These are phyloP conservation scores for Scleropages formosus DNA, from an alignment of 2,797 vertebrate genomes.

Conservation along the genomic window DNA sequence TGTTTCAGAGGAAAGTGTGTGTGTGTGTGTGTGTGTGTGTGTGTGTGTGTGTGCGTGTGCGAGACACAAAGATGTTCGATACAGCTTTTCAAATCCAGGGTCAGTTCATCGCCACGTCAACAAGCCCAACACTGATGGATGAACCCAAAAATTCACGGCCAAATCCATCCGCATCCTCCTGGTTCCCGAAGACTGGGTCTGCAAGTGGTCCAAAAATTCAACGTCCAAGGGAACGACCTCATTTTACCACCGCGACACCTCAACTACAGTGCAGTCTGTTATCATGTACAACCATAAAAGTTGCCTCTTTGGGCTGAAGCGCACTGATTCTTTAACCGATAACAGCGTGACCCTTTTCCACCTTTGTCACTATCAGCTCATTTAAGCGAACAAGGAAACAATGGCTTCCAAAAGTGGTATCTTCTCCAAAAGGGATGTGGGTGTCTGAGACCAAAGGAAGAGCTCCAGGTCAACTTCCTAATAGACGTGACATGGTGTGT, in stretches of 20 bases:
- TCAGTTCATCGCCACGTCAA: not conserved
- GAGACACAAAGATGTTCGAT: not conserved
- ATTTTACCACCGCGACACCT: constrained; percentile 8
- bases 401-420: not conserved
- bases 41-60: not conserved
- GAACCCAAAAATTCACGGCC: constrained; percentile 1
- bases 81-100: not conserved
- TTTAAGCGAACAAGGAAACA: not conserved
- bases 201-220: not conserved
- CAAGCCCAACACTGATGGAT: not conserved
- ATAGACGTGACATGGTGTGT: too few relatives aligned
- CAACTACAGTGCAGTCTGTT: constrained; percentile 1
- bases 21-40: too few relatives aligned
- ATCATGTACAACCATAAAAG: not conserved
- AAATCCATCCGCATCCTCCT: not conserved
- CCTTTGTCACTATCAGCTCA: not conserved
- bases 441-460: too few relatives aligned
- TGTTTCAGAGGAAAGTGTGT: too few relatives aligned
- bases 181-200: not conserved
- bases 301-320: not conserved
- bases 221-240: constrained; percentile 10
- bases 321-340: not conserved
- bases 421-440: too few relatives aligned
- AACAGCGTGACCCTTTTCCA: not conserved
- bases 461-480: too few relatives aligned